Conservation (phyloP, 2,797 vertebrate genomes). For the Carcharodon carcharias region DNA sequence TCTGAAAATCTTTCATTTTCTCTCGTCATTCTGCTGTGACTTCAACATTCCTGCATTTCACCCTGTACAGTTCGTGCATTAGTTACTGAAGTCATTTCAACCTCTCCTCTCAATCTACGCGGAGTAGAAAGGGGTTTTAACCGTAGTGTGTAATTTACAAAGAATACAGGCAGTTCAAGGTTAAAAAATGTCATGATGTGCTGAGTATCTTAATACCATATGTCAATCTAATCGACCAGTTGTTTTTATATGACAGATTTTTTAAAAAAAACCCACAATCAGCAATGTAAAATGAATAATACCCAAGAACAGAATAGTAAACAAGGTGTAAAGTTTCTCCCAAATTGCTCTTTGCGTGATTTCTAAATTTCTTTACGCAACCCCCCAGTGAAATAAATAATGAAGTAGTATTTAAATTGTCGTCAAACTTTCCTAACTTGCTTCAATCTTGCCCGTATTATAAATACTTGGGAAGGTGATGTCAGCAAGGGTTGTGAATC, state of each 20-base stretch:
- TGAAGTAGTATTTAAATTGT: background rate
- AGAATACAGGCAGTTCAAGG: background rate
- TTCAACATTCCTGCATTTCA: background rate
- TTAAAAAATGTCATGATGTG: background rate
- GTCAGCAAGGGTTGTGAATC: background rate
- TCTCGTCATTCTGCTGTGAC: background rate
- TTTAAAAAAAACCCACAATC: background rate
- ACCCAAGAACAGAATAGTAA: background rate
- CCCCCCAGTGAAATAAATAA: no score
- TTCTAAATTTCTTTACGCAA: background rate
- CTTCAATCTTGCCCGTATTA: background rate
- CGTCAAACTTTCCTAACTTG: background rate
- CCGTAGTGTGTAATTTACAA: background rate
- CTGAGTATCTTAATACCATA: background rate
- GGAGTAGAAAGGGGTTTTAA: background rate
- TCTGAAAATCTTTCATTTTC: background rate
- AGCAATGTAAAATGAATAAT: background rate
- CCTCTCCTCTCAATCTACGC: background rate
- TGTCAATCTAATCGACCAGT: background rate
- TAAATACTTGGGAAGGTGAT: background rate
- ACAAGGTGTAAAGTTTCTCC: background rate
- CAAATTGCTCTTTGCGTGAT: background rate
- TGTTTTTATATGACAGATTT: background rate
- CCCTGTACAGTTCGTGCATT: background rate
- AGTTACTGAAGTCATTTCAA: background rate